phyloP scores from a whole-genome alignment of 2,797 vertebrate genomes.

The Catharus ustulatus region DNA sequence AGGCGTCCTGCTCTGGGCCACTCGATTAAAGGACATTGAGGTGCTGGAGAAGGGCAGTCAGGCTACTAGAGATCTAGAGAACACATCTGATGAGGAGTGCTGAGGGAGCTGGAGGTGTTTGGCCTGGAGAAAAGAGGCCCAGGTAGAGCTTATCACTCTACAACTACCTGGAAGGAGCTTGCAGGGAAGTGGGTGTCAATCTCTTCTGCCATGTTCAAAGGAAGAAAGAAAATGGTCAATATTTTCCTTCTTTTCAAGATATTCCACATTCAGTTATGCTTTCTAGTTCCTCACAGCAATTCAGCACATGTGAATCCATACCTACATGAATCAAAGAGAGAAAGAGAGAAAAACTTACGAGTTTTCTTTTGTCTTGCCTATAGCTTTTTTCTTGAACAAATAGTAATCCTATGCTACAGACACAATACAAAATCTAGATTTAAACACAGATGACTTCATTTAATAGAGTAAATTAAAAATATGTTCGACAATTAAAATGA shows the following conservation, averaged over 20 bases:
- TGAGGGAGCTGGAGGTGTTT: neutral
- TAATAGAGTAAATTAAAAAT: neutral
- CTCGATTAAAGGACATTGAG: neutral
- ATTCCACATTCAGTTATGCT: neutral
- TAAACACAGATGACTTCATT: neutral
- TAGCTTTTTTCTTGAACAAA: neutral
- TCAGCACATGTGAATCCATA: neutral
- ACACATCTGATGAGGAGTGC: fast-evolving
- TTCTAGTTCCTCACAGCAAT: neutral
- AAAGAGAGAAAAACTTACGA: neutral
- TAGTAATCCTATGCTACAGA: neutral
- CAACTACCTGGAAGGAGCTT: neutral
- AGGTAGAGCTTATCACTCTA: fast-evolving
- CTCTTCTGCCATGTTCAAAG: neutral
- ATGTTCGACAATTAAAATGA: neutral
- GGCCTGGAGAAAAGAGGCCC: neutral
- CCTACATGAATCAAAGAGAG: neutral
- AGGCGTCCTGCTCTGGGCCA: neutral
- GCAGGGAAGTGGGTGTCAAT: neutral
- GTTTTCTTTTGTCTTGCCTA: neutral
- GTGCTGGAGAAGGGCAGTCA: neutral
- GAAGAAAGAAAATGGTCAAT: neutral
- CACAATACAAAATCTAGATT: neutral
- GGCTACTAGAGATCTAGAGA: neutral
- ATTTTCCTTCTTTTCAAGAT: neutral